Evolutionary conservation across 2,113 vertebrate species (phyloP).

Genomic region (Hymenochirus boettgeri): DNA sequence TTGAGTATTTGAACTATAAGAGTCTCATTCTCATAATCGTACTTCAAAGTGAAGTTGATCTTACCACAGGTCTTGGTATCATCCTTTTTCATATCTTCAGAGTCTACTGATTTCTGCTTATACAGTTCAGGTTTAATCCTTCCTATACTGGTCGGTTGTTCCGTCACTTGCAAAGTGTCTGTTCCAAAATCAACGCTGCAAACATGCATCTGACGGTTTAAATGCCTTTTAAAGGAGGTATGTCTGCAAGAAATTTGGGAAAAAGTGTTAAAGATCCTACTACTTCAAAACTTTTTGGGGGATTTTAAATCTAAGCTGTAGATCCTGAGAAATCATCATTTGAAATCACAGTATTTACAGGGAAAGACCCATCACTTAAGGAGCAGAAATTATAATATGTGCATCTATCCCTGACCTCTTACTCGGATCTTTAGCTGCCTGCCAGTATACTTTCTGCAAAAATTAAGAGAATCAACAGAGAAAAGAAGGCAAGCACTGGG

Average conservation of each 20-base stretch:
- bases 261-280: too few species aligned
- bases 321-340: too few species aligned
- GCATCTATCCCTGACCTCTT: too few species aligned
- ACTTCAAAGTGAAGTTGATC: slow-evolving; percentile 94
- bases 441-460: too few species aligned
- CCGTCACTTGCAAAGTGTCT: slow-evolving; percentile 66
- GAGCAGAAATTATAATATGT: too few species aligned
- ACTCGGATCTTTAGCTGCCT: too few species aligned
- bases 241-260: slow-evolving; percentile 73
- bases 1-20: slow-evolving; percentile 86
- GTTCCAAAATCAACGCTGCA: slow-evolving; percentile 82
- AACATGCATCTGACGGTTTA: slow-evolving; percentile 88
- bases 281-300: too few species aligned
- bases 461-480: too few species aligned
- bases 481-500: too few species aligned
- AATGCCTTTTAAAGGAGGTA: slow-evolving; percentile 90
- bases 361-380: too few species aligned
- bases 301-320: too few species aligned
- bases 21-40: slow-evolving; percentile 88
- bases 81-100: slow-evolving; percentile 78
- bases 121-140: slow-evolving; percentile 92
- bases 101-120: slow-evolving; percentile 79
- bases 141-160: slow-evolving; percentile 85
- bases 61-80: slow-evolving; percentile 82
- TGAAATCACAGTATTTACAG: too few species aligned